Conservation (phyloP, 2,113 vertebrate species). For the Sander lucioperca region DNA sequence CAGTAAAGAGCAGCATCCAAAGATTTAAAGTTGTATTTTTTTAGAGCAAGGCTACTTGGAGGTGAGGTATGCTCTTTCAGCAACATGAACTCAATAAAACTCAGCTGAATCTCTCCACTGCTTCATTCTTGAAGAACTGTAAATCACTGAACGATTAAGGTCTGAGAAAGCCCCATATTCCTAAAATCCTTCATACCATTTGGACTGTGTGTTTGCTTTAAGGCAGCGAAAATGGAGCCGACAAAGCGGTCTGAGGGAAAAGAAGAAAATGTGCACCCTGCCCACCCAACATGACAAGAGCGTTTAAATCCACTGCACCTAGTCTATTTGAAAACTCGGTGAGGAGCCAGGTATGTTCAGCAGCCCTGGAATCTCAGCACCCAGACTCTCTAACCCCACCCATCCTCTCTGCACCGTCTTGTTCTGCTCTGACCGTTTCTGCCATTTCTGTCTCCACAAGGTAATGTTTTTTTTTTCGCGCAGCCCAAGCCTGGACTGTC, state of each 20-base stretch:
- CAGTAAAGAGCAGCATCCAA: background rate
- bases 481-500: conserved; percentile 66
- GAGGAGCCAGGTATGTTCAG: conserved; percentile 65
- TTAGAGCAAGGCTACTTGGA: background rate
- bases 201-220: conserved; percentile 32
- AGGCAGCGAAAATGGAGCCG: conserved; percentile 16
- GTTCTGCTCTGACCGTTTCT: no score
- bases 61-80: background rate
- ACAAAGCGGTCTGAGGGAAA: conserved; percentile 19
- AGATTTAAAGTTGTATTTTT: background rate
- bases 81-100: conserved; percentile 6
- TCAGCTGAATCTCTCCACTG: background rate
- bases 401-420: background rate
- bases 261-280: conserved; percentile 29
- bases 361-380: conserved; percentile 67
- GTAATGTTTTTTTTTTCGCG: conserved; percentile 65
- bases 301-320: conserved; percentile 42
- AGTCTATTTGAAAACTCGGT: conserved; percentile 54
- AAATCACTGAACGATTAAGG: conserved; percentile 22
- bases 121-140: conserved; percentile 2
- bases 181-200: conserved; percentile 23
- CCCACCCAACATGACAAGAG: conserved; percentile 21
- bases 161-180: conserved; percentile 9
- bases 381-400: conserved; percentile 29
- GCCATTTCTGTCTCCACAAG: conserved; percentile 56